These are phyloP conservation scores for Mesitornis unicolor DNA, from an alignment of 2,113 vertebrate species.

Conservation along the genomic window DNA sequence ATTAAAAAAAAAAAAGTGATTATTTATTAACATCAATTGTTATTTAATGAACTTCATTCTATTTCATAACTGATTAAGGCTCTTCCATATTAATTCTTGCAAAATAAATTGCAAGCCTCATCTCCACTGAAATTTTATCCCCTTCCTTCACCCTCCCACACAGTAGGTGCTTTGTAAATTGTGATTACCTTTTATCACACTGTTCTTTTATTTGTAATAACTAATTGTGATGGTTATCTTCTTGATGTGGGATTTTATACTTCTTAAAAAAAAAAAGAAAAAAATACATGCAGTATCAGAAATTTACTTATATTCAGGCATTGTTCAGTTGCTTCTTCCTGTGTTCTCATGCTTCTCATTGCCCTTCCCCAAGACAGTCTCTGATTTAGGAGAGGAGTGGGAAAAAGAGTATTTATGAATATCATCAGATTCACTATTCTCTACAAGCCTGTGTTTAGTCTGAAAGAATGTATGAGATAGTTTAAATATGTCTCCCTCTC, in stretches of 20 bases:
- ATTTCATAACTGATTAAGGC: neutral
- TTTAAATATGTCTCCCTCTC: neutral
- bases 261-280: neutral
- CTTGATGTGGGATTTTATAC: neutral
- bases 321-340: neutral
- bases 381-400: neutral
- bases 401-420: neutral
- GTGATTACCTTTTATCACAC: neutral
- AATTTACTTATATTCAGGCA: neutral
- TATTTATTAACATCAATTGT: neutral
- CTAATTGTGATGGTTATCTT: neutral
- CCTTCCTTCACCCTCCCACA: neutral
- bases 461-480: neutral
- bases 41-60: neutral
- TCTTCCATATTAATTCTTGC: neutral
- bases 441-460: neutral
- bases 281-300: neutral
- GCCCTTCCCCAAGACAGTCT: neutral
- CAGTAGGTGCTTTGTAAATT: neutral
- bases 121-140: neutral
- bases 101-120: neutral
- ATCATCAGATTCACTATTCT: neutral
- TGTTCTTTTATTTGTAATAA: neutral
- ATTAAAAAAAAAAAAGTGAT: neutral
- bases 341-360: neutral